Conservation (phyloP, 2,113 vertebrate genomes). For the Datnioides undecimradiatus region DNA sequence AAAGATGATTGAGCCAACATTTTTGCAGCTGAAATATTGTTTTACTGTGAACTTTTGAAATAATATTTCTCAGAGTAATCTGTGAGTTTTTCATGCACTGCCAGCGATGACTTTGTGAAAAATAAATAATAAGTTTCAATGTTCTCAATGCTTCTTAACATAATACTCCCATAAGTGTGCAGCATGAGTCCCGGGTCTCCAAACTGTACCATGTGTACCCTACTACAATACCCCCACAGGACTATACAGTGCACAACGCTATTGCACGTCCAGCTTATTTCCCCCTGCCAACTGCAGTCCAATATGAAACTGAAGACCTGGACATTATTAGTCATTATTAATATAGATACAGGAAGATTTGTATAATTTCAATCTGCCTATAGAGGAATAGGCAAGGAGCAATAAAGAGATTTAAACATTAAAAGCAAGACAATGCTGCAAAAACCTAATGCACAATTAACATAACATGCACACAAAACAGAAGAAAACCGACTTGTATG, state of each 20-base stretch:
- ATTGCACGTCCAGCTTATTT: not conserved
- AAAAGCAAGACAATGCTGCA: not conserved
- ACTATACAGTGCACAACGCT: no score
- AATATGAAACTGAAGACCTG: not conserved
- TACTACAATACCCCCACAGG: not conserved
- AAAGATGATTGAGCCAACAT: slow-evolving; percentile 26
- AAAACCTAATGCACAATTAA: no score
- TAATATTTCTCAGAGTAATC: slow-evolving; percentile 6
- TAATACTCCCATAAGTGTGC: not conserved
- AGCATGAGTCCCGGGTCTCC: not conserved
- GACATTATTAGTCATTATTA: not conserved
- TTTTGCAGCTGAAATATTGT: slow-evolving; percentile 24
- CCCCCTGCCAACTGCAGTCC: not conserved
- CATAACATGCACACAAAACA: no score
- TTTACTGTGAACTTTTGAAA: not conserved
- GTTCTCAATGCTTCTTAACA: not conserved
- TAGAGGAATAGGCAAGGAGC: no score
- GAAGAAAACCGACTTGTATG: no score
- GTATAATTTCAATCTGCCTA: not conserved
- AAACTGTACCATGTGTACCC: not conserved
- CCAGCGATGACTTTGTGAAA: not conserved
- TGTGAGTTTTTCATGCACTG: not conserved
- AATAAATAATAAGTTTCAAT: not conserved
- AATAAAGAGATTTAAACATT: not conserved
- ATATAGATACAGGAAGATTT: not conserved